Percentiles rank a stretch among this genome's conserved stretches.
These are phyloP conservation scores for Hypsibius dujardini DNA, from an alignment of 1,140 invertebrate species.

Conservation along the genomic window DNA sequence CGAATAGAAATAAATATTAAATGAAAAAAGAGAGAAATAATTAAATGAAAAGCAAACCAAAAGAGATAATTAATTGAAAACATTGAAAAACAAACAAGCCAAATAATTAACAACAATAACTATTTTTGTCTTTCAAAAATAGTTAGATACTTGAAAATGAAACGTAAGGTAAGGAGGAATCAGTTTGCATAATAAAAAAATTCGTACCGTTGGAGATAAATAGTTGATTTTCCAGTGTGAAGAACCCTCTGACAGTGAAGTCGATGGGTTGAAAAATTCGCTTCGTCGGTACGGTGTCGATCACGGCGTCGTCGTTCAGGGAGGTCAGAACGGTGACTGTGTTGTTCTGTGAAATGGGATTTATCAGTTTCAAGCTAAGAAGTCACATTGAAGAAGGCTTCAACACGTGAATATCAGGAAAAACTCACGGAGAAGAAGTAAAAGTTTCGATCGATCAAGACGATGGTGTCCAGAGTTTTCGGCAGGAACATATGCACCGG, in stretches of 20 bases:
- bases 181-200: not conserved
- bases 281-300: not conserved
- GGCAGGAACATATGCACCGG: not conserved
- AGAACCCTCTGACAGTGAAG: not conserved
- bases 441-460: not conserved
- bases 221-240: not conserved
- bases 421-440: slow-evolving; percentile 5
- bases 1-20: too few relatives aligned
- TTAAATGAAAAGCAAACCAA: too few relatives aligned
- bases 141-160: not conserved
- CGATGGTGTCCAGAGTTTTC: not conserved
- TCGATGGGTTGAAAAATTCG: not conserved
- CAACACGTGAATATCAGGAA: not conserved
- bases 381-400: not conserved
- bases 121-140: too few relatives aligned
- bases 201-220: slow-evolving; percentile 3
- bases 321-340: not conserved
- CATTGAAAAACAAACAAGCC: not conserved
- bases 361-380: not conserved
- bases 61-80: not conserved
- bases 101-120: not conserved
- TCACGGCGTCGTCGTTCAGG: not conserved
- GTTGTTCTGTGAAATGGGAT: not conserved
- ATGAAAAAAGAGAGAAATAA: too few relatives aligned
- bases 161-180: not conserved